These are phyloP conservation scores for Phalacrocorax brasilianus DNA, from an alignment of 2,113 vertebrate species.

Conservation along the genomic window DNA sequence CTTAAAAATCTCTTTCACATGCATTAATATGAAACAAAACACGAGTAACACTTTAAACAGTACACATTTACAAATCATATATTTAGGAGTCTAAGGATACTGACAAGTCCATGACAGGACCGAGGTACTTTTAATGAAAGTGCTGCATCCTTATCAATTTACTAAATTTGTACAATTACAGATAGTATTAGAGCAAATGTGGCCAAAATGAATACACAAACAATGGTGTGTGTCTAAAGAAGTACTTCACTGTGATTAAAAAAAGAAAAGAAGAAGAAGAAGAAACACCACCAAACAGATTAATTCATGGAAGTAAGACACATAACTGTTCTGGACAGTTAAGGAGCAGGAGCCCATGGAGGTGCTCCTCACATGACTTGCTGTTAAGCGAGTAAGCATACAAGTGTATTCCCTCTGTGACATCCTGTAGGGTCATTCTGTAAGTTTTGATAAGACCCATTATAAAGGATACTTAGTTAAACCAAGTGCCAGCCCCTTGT, in stretches of 20 bases:
- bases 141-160: not conserved
- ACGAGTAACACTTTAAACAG: not conserved
- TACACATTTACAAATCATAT: not conserved
- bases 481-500: not conserved
- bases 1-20: not conserved
- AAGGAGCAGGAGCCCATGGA: not conserved
- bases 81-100: not conserved
- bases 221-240: not conserved
- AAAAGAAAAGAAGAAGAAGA: no score
- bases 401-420: not conserved
- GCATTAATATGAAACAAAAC: not conserved
- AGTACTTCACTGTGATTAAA: not conserved
- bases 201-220: not conserved
- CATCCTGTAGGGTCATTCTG: not conserved
- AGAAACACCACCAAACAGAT: not conserved
- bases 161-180: not conserved
- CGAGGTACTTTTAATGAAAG: not conserved
- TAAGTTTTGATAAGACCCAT: not conserved
- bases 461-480: not conserved
- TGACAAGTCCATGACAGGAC: not conserved
- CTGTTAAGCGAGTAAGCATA: not conserved
- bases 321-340: not conserved
- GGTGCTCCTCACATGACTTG: not conserved
- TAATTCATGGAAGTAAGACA: not conserved
- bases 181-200: not conserved